phyloP scores from a whole-genome alignment of 1,140 invertebrate genomes.

The Apocrypta bakeri region DNA sequence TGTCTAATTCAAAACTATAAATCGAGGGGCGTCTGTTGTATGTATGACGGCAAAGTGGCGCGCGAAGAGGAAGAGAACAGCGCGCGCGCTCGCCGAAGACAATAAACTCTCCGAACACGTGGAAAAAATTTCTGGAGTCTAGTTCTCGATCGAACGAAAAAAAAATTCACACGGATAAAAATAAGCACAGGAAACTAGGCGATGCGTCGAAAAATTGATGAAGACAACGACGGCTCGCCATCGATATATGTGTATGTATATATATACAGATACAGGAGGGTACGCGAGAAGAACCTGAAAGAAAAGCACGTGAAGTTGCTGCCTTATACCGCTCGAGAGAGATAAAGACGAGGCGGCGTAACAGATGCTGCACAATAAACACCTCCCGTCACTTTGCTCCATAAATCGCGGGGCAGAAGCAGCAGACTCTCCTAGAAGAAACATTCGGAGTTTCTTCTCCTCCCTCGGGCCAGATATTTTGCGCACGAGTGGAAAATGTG shows the following conservation, averaged over 20 bases:
- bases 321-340: slow-evolving; percentile 38
- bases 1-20: slow-evolving; percentile 74
- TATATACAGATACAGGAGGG: no score
- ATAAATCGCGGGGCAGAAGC: slow-evolving; percentile 72
- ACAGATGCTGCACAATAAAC: slow-evolving; percentile 75
- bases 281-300: neutral
- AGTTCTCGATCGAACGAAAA: neutral
- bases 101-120: neutral
- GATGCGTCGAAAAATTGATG: neutral
- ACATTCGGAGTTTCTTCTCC: slow-evolving; percentile 5
- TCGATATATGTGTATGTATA: neutral
- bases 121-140: neutral
- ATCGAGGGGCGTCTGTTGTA: slow-evolving; percentile 73
- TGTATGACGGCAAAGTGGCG: slow-evolving; percentile 70
- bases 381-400: slow-evolving; percentile 74
- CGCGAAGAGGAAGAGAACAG: slow-evolving; percentile 32
- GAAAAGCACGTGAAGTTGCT: slow-evolving; percentile 14
- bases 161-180: no score
- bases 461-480: slow-evolving; percentile 41
- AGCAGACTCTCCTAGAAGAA: slow-evolving; percentile 60
- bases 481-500: neutral
- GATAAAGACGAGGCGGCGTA: slow-evolving; percentile 59
- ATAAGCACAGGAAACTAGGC: slow-evolving; percentile 55
- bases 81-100: no score
- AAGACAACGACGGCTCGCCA: neutral